Conservation (phyloP, 2,888 invertebrate genomes). For the Lysandra coridon region DNA sequence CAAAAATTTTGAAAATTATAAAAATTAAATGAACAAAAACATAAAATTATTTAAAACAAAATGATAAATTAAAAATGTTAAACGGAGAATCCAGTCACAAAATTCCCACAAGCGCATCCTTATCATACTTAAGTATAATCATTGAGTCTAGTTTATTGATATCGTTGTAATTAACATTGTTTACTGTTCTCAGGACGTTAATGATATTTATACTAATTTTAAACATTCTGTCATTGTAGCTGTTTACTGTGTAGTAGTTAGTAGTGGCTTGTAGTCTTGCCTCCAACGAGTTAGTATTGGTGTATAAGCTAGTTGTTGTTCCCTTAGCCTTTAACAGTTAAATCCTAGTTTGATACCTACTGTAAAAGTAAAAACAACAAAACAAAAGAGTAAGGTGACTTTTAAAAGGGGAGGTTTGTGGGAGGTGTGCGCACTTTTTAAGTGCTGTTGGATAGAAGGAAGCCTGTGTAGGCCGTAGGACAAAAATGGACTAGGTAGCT, state of each 20-base stretch:
- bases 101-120: background rate
- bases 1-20: background rate
- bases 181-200: conserved; percentile 39
- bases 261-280: too few species aligned
- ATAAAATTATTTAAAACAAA: background rate
- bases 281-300: too few species aligned
- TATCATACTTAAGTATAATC: background rate
- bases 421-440: background rate
- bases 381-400: too few species aligned
- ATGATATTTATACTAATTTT: conserved; percentile 35
- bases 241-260: conserved; percentile 32
- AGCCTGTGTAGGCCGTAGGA: background rate
- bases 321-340: too few species aligned
- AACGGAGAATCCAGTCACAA: background rate
- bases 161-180: conserved; percentile 35
- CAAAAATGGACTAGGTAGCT: background rate
- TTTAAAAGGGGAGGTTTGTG: too few species aligned
- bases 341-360: too few species aligned
- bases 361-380: too few species aligned
- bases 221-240: conserved; percentile 16
- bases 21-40: background rate
- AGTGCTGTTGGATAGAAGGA: background rate
- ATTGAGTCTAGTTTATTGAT: conserved; percentile 23
- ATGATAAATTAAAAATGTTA: background rate
- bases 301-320: too few species aligned